phyloP scores from a whole-genome alignment of 2,888 invertebrate species.

The Pollenia amentaria region DNA sequence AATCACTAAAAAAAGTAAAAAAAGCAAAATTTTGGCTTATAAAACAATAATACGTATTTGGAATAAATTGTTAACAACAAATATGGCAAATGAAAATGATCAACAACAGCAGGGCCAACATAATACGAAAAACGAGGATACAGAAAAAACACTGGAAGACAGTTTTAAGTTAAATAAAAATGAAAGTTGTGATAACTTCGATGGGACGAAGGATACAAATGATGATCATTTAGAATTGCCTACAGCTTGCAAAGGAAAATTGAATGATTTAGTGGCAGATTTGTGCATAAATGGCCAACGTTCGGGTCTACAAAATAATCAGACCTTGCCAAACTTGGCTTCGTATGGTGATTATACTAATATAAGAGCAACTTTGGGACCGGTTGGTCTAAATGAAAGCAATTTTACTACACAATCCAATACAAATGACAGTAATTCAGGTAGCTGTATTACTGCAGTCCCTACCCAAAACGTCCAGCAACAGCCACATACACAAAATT shows the following conservation, averaged over 20 bases:
- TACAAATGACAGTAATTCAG: slow-evolving; percentile 12
- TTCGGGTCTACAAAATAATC: slow-evolving; percentile 22
- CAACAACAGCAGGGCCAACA: slow-evolving; percentile 76
- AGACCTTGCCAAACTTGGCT: neutral
- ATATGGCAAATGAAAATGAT: slow-evolving; percentile 83
- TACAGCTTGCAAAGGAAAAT: slow-evolving; percentile 67
- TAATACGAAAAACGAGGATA: slow-evolving; percentile 69
- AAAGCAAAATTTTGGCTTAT: slow-evolving; percentile 55
- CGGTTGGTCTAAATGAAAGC: slow-evolving; percentile 39
- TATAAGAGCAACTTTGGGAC: slow-evolving; percentile 77
- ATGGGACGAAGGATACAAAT: slow-evolving; percentile 6
- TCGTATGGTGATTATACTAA: slow-evolving; percentile 79
- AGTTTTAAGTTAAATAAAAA: slow-evolving; percentile 60
- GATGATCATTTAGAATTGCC: slow-evolving; percentile 25
- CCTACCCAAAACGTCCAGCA: slow-evolving; percentile 61
- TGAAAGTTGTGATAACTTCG: slow-evolving; percentile 27
- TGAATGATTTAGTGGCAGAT: slow-evolving; percentile 81
- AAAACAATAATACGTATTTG: slow-evolving; percentile 64
- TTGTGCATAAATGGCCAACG: slow-evolving; percentile 77
- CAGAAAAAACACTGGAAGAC: slow-evolving; percentile 53
- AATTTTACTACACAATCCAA: slow-evolving; percentile 37
- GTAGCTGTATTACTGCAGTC: neutral
- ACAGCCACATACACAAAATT: slow-evolving; percentile 85
- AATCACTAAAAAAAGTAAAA: slow-evolving; percentile 11
- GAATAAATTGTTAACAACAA: slow-evolving; percentile 62